Conservation (phyloP, 2,888 invertebrate species). For the Dasysyrphus albostriatus region DNA sequence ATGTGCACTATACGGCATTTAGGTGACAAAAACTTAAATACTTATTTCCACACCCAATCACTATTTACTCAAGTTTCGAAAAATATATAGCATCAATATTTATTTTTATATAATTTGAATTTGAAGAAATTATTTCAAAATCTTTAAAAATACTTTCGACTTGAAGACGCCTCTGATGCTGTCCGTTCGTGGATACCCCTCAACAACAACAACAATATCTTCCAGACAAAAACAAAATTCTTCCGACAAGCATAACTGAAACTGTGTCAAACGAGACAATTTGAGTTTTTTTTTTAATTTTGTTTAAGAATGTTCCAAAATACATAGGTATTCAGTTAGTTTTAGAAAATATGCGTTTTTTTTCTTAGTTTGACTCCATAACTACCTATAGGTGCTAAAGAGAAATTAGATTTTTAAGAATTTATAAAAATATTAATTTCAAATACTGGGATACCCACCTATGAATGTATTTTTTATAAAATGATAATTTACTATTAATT, state of each 20-base stretch:
- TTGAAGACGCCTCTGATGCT: not conserved
- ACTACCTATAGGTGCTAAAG: no score
- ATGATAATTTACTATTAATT: no score
- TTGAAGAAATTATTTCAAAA: conserved; percentile 5
- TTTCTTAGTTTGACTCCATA: not conserved
- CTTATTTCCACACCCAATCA: not conserved
- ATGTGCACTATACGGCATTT: conserved; percentile 36
- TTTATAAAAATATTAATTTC: no score
- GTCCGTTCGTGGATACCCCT: not conserved
- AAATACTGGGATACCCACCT: no score
- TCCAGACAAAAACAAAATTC: not conserved
- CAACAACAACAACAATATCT: not conserved
- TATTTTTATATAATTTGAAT: conserved; percentile 3
- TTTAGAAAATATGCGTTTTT: not conserved
- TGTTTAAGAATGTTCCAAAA: not conserved
- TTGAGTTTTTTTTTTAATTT: not conserved
- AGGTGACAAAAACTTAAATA: conserved; percentile 46
- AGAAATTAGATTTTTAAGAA: no score
- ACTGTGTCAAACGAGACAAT: conserved; percentile 6
- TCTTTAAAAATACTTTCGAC: conserved; percentile 12
- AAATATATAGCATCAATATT: not conserved
- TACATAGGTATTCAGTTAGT: not conserved
- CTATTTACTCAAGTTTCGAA: not conserved
- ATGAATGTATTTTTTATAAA: no score
- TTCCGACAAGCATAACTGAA: not conserved